Evolutionary conservation across 2,888 invertebrate genomes (phyloP), one percentile per base, ranked within the genome.

Genomic region (Aproaerema taeniolella): DNA sequence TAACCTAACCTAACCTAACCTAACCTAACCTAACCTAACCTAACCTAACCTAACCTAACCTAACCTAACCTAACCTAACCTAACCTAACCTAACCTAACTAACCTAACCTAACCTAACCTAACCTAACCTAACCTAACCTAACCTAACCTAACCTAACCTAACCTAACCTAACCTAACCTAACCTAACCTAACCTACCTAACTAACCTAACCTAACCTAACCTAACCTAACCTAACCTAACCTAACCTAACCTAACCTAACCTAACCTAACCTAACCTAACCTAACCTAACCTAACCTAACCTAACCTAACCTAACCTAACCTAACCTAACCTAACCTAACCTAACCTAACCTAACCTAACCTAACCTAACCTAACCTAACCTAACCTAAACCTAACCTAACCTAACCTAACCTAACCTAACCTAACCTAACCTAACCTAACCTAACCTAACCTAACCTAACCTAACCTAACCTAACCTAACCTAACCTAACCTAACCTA

Each of bases 401-500:
- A 48, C 47, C 45, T 47, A 46, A 47, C 49, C 49, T 45, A 47
- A 50, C 53, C 50, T 48, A 49, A 49, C 53, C 47, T 50, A 49
- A 49, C 49, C 52, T 50, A 47, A 47, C 42, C 47, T 43, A 43
- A 47, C 45, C 44, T 44, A 44, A 45, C 44, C 47, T 42, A 45
- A 45, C 47, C 47, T 41, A 44, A 47, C 44, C 47, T 42, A 43
- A 43, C 43, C 46, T 43, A 43, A 43, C 47, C 47, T 45, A 47
- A 47, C 47, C 47, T 45, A 47, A 47, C 47, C 47, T 45, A 47
- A 47, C 45, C 47, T 45, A 47, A 47, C 49, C 47, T 45, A 47
- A 47, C 46, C 46, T 47, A 47, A 47, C 46, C 43, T 42, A 47
- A 47, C 46, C 46, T 46, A 46, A 46, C 47, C 47, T 45, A 47